Base-by-base conservation (phyloP, 2,888 invertebrate species). In the Helicoverpa assulta region DNA sequence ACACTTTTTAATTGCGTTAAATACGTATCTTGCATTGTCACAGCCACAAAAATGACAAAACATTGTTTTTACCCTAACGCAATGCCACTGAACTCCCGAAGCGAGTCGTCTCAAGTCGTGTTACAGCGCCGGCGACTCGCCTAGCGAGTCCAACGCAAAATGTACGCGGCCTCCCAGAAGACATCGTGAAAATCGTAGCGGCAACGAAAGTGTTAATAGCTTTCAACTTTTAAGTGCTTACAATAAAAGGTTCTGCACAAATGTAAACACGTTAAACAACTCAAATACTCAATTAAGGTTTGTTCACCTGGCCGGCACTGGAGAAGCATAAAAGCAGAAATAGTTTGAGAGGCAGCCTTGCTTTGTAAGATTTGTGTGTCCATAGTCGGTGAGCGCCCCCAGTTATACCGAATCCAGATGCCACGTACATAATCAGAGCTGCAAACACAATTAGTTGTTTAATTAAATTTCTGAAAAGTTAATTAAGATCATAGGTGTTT, bases 361-460 rank as follows among this genome's bases (percentile, higher is more conserved):
- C 97, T 92, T 97, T 97, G 87, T 96, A 97, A n/a, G 97, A 93
- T 86, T 96, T 96, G 90, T 97, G 97, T 40, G 96, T 96, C 97
- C 97, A 97, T 52, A 96, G 92, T 59, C 97, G 93, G 90, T 97
- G 97, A 0, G 96, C 97, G n/a, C 97, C 97, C 2, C 96, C 97
- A 0, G 97, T 97, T 53, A 97, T 96, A 21, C 97, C 97, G 82
- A 97, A 97, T 40, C 96, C 97, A 69, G 96, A 96, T 2, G 96
- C 91, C 55, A 96, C 93, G 73, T 97, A 97, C 91, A 96, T 96
- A 21, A 96, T 86, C 29, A 94, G 86, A 62, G 96, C 97, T 97
- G 88, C 51, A 94, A 94, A 84, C 56, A 67, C 56, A 53, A 68
- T 70, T 69, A 73, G 65, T 67, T 68, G 58, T 70, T 78, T 72